These are phyloP conservation scores for Microcebus griseorufus DNA, from an alignment of 2,113 vertebrate species.

Conservation along the genomic window DNA sequence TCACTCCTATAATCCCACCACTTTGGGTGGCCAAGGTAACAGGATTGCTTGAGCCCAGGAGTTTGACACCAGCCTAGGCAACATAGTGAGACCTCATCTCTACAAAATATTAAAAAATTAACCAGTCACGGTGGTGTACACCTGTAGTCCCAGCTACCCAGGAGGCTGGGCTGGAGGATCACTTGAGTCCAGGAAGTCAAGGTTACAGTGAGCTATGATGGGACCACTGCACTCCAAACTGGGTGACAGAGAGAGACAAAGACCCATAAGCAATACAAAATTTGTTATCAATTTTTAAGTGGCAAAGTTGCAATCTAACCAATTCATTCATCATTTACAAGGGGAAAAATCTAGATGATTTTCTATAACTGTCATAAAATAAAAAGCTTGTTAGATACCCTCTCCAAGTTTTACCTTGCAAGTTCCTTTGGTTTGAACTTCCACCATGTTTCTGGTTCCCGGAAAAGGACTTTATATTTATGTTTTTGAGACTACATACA, in stretches of 20 bases:
- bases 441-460: slow-evolving; percentile 98
- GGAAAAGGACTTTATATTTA: slow-evolving; percentile 94
- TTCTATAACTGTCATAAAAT: background rate
- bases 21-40: background rate
- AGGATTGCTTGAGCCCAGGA: background rate
- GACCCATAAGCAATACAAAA: slow-evolving; percentile 11
- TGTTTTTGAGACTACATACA: slow-evolving; percentile 91
- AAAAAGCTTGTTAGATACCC: background rate
- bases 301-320: slow-evolving; percentile 9
- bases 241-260: no score
- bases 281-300: slow-evolving; percentile 31
- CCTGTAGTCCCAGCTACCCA: no score
- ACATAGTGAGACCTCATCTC: background rate
- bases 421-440: slow-evolving; percentile 96
- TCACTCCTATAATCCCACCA: background rate
- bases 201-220: no score
- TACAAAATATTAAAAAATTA: background rate
- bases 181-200: no score
- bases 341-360: background rate
- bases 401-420: slow-evolving; percentile 89
- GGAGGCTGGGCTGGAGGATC: no score
- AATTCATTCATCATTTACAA: slow-evolving; percentile 31
- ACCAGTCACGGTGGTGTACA: no score
- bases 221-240: no score
- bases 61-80: background rate